These are phyloP conservation scores for Hirudinaria manillensis DNA, from an alignment of 2,888 invertebrate genomes.

Conservation along the genomic window DNA sequence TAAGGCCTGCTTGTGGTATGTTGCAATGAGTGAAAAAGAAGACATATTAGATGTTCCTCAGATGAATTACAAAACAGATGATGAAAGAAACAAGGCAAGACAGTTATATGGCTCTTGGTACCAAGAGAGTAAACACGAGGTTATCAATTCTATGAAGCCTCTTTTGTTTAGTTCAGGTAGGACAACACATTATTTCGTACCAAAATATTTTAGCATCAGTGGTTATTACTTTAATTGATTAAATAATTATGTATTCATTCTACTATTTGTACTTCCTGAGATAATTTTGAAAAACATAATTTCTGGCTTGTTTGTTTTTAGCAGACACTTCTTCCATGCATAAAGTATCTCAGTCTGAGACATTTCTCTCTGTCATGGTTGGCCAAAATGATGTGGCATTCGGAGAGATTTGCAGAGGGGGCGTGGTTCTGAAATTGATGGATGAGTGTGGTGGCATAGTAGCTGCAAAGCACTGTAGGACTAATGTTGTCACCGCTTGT, in stretches of 20 bases:
- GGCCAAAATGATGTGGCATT: conserved; percentile 33
- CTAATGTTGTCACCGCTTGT: conserved; percentile 38
- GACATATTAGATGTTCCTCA: conserved; percentile 31
- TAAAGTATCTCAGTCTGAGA: conserved; percentile 35
- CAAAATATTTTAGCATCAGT: too few species aligned
- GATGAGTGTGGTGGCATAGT: conserved; percentile 39
- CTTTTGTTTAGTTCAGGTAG: neutral
- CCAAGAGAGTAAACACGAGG: too few species aligned
- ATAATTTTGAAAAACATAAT: too few species aligned
- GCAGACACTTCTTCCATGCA: conserved; percentile 6
- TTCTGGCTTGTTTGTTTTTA: neutral
- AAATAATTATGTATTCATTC: too few species aligned
- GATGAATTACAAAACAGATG: conserved; percentile 32
- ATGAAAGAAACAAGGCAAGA: conserved; percentile 22
- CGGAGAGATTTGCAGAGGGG: conserved; percentile 31
- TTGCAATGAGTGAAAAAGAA: conserved; percentile 31
- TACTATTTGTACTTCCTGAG: too few species aligned
- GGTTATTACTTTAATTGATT: too few species aligned
- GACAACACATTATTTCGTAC: too few species aligned
- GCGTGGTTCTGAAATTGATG: conserved; percentile 39
- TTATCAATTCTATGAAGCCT: neutral
- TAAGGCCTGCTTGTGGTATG: conserved; percentile 39
- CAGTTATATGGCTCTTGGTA: neutral
- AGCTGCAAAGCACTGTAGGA: conserved; percentile 37
- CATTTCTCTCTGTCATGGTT: conserved; percentile 36